Evolutionary conservation across 2,888 invertebrate genomes (phyloP), one percentile per base, ranked within the genome.

Genomic region (Eilema sororculum): DNA sequence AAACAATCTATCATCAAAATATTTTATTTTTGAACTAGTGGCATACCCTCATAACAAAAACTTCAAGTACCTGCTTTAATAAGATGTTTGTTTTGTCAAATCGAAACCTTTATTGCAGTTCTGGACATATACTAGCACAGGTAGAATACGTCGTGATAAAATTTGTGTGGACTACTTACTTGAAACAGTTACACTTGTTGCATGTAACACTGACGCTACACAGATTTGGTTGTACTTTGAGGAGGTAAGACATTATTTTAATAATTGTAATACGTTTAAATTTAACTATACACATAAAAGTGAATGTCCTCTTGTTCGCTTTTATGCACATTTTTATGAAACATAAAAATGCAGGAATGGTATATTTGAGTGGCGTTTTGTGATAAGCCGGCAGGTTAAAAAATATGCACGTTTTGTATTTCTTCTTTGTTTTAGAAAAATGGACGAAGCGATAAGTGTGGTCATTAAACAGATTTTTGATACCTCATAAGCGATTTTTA

Each of bases 111-210:
- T 46, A 30, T 95, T 96, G 79, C 93, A 99, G 99, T 99, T 97
- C 92, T 99, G 99, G 98, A 97, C 98, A 96, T 96, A 98, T 87
- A 98, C 98, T 88, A 98, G 97, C 90, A 95, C 96, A 67, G 99
- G 99, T 13, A 98, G 99, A 94, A 98, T 99, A 81, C 96, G 98
- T 62, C 95, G 98, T 75, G 98, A 99, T 89, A 97, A 98, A 85
- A 96, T 97, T 74, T 99, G 99, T 87, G 93, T 99, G 82, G 99
- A 99, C 93, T 98, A 97, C 93, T 97, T 98, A 78, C 98, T 98
- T 67, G 96, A 96, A 80, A 97, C 97, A 78, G 97, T 98, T 66
- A 97, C 97, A 80, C 95, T 98, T 46, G 98, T 97, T 90, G 97
- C 97, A 3, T 98, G 98, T 86, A 98, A 98, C 85, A 98, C 98